phyloP scores from a whole-genome alignment of 1,140 invertebrate species.

The Ostrea edulis region DNA sequence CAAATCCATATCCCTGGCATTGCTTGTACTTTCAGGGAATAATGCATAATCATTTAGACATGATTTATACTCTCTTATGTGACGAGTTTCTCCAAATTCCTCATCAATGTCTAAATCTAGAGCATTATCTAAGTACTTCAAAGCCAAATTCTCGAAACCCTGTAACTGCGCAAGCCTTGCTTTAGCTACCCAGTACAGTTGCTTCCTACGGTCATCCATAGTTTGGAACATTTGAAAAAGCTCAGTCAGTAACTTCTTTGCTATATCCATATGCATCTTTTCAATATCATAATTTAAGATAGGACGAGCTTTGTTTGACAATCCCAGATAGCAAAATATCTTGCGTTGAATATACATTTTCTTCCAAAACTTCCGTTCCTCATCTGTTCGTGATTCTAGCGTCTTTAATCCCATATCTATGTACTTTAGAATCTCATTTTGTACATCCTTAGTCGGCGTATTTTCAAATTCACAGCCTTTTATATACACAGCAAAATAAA shows the following conservation, averaged over 20 bases:
- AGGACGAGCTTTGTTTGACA: background rate
- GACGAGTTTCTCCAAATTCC: background rate
- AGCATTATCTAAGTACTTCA: background rate
- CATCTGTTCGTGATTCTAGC: background rate
- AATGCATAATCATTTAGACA: background rate
- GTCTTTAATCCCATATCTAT: background rate
- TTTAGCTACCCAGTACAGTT: background rate
- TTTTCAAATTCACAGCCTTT: background rate
- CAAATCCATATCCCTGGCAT: too few species aligned
- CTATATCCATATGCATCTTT: background rate
- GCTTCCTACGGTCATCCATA: slow-evolving; percentile 1
- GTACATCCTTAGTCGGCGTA: background rate
- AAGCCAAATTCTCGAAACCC: background rate
- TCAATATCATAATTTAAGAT: background rate
- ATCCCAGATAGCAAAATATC: background rate
- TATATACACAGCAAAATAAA: background rate
- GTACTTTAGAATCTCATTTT: background rate
- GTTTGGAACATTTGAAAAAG: background rate
- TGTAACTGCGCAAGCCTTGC: background rate
- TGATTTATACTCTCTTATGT: background rate
- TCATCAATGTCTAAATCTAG: background rate
- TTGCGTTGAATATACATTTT: background rate
- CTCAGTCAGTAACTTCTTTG: background rate
- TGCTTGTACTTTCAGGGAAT: too few species aligned
- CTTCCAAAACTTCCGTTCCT: background rate